Percentiles rank a stretch among this genome's conserved stretches.
Evolutionary conservation across 2,888 invertebrate genomes (phyloP).

Genomic region (Heteromyza rotundicornis): DNA sequence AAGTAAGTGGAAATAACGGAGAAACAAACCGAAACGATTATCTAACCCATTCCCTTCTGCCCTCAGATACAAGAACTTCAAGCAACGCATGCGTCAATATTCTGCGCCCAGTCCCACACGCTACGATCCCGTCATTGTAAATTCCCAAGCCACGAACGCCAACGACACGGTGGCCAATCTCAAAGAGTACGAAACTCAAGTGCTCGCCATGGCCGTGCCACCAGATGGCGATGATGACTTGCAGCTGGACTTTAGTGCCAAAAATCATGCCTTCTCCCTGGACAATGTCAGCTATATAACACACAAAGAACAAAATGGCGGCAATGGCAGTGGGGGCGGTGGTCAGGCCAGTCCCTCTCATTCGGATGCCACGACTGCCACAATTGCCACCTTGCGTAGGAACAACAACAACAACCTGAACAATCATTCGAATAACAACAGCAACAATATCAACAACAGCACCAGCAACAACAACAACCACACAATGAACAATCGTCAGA

Average conservation of each 20-base stretch:
- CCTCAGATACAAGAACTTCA: constrained; percentile 82
- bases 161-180: constrained; percentile 68
- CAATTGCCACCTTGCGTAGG: constrained; percentile 68
- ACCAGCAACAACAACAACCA: constrained; percentile 56
- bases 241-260: constrained; percentile 85
- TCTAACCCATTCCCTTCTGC: not conserved
- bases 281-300: constrained; percentile 90
- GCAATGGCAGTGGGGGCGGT: no score
- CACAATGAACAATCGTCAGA: constrained; percentile 59
- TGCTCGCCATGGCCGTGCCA: constrained; percentile 89
- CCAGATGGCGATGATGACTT: constrained; percentile 84
- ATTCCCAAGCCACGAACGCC: constrained; percentile 62
- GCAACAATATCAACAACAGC: constrained; percentile 68
- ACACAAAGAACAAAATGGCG: constrained; percentile 69
- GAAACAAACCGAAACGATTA: not conserved
- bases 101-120: constrained; percentile 70
- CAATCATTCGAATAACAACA: constrained; percentile 77
- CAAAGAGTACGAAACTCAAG: constrained; percentile 94
- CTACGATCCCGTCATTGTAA: constrained; percentile 72
- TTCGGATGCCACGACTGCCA: constrained; percentile 83
- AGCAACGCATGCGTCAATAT: constrained; percentile 81
- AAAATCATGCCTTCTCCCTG: constrained; percentile 85
- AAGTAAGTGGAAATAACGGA: constrained; percentile 67
- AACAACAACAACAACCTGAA: constrained; percentile 55
- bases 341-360: constrained; percentile 80